Evolutionary conservation across 2,888 invertebrate genomes (phyloP).

Genomic region (Psylliodes chrysocephalus): DNA sequence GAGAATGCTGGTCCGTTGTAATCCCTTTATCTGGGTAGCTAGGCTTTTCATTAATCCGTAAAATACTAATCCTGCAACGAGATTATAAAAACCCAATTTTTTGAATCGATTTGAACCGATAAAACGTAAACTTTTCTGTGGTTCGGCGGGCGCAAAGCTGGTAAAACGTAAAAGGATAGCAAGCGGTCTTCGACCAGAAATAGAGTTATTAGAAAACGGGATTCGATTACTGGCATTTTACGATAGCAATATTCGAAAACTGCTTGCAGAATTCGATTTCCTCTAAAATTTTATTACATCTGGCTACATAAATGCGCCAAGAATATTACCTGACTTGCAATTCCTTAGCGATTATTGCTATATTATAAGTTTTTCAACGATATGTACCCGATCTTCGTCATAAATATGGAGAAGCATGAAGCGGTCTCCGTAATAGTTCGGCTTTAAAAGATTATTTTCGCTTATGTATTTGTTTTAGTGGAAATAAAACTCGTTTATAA

Average conservation of each 20-base stretch:
- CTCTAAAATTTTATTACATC: conserved; percentile 21
- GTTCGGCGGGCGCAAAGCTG: not conserved
- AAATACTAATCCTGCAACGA: too few relatives aligned
- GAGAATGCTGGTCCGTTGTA: too few relatives aligned
- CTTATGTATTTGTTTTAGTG: too few relatives aligned
- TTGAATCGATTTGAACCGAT: not conserved
- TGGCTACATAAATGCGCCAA: conserved; percentile 4
- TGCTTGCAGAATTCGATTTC: conserved; percentile 18
- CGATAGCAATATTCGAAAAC: conserved; percentile 21
- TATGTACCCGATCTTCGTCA: not conserved
- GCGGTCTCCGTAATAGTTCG: too few relatives aligned
- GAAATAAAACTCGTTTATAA: too few relatives aligned
- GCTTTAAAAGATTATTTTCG: too few relatives aligned
- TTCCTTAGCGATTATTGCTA: not conserved
- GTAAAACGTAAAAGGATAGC: conserved; percentile 1
- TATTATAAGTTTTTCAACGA: not conserved
- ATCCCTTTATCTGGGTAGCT: too few relatives aligned
- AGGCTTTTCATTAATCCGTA: too few relatives aligned
- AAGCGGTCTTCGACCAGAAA: conserved; percentile 7
- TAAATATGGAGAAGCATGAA: too few relatives aligned
- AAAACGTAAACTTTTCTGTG: not conserved
- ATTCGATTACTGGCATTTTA: conserved; percentile 25
- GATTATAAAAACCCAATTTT: not conserved
- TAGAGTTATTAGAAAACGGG: conserved; percentile 11
- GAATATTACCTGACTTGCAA: conserved; percentile 3